Evolutionary conservation across 2,113 vertebrate species (phyloP).

Genomic region (Lycaon pictus): DNA sequence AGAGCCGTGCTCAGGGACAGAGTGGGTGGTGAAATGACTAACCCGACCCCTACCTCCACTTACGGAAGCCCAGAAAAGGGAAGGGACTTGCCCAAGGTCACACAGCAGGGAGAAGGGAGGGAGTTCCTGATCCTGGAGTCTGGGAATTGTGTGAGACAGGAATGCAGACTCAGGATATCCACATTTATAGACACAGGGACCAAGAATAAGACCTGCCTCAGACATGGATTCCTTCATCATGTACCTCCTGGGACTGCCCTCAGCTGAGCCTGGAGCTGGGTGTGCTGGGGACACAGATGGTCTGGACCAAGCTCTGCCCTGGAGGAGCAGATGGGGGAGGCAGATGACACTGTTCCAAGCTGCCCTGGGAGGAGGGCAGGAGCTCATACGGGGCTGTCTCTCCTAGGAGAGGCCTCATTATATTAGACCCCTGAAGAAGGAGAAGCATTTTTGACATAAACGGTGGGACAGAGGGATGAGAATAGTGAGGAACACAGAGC

Average conservation of each 20-base stretch:
- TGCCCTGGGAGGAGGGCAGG: neutral
- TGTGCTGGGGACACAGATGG: neutral
- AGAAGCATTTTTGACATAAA: neutral
- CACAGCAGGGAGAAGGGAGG: neutral
- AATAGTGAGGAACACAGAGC: rapidly evolving
- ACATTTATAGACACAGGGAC: neutral
- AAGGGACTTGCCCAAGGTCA: neutral
- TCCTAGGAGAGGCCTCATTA: neutral
- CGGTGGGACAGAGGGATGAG: neutral
- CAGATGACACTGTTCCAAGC: neutral
- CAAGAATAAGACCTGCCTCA: neutral
- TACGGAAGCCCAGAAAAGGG: neutral
- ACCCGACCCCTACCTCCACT: neutral
- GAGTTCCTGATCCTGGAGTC: neutral
- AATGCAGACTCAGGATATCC: neutral
- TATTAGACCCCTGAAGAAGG: neutral
- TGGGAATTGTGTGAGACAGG: neutral
- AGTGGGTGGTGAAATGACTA: neutral
- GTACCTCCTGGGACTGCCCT: neutral
- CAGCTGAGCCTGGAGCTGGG: neutral
- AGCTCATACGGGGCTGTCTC: neutral
- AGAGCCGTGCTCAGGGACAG: too few species aligned
- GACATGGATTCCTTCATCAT: neutral
- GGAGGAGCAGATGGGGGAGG: neutral
- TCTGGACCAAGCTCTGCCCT: neutral